A percentile compares a stretch with the other conserved stretches of the same genome.
phyloP scores from a whole-genome alignment of 2,113 vertebrate genomes.

The Alethe diademata region DNA sequence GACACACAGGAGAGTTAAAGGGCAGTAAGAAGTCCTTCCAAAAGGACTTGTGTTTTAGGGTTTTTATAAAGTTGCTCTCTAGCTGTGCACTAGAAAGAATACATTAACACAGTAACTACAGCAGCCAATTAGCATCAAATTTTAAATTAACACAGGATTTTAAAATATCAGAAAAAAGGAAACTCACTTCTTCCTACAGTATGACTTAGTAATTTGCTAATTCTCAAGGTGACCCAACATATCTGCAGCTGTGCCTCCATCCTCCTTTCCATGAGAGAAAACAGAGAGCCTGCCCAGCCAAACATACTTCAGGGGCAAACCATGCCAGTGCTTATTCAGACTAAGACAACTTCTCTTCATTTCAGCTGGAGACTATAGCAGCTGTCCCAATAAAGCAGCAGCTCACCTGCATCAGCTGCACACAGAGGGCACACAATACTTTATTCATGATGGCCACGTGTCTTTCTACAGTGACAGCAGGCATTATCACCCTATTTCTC shows the following conservation, averaged over 20 bases:
- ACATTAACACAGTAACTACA: neutral
- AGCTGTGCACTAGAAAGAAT: neutral
- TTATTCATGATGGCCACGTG: accelerated
- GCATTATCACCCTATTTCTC: neutral
- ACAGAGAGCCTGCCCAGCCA: neutral
- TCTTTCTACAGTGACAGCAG: neutral
- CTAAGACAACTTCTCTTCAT: neutral
- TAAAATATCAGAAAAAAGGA: neutral
- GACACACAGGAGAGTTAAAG: neutral
- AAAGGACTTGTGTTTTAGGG: neutral
- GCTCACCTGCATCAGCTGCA: neutral
- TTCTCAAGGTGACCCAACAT: neutral
- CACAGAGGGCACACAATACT: neutral
- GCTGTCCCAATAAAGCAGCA: neutral
- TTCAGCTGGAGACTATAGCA: neutral
- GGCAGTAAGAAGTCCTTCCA: neutral
- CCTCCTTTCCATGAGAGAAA: neutral
- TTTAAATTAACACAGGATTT: neutral
- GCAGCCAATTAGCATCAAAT: neutral
- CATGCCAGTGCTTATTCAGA: neutral
- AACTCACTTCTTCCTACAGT: neutral
- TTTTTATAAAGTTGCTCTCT: neutral
- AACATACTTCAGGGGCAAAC: neutral
- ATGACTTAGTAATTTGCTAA: neutral
- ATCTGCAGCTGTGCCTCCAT: neutral